phyloP scores from a whole-genome alignment of 2,888 invertebrate species.

The Dynastes maya region DNA sequence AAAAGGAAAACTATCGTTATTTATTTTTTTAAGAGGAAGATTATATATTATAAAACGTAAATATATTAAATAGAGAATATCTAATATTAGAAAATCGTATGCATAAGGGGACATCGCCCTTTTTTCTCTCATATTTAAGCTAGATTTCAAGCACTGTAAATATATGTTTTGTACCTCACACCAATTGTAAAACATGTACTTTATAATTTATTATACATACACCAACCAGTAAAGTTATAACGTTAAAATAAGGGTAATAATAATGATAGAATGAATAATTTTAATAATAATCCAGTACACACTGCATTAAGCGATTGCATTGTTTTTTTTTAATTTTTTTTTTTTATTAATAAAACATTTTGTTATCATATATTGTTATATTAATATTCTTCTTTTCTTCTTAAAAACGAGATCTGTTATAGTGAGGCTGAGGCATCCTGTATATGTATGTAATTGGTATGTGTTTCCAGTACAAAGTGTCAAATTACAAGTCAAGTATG shows the following conservation, averaged over 20 bases:
- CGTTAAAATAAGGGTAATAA: too few species aligned
- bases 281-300: slow-evolving; percentile 20
- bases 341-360: slow-evolving; percentile 6
- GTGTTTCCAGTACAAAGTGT: too few species aligned
- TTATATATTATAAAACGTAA: background rate
- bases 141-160: too few species aligned
- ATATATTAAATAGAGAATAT: background rate
- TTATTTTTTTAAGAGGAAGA: slow-evolving; percentile 34
- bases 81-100: background rate
- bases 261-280: too few species aligned
- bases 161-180: slow-evolving; percentile 15
- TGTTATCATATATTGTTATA: slow-evolving; percentile 1
- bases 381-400: too few species aligned
- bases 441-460: too few species aligned
- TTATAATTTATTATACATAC: slow-evolving; percentile 11
- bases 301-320: slow-evolving; percentile 12
- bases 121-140: too few species aligned
- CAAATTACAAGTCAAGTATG: too few species aligned
- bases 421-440: too few species aligned
- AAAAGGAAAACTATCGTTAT: slow-evolving; percentile 18
- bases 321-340: slow-evolving; percentile 9
- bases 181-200: background rate
- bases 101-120: too few species aligned
- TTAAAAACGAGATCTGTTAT: too few species aligned
- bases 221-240: too few species aligned